Evolutionary conservation across 2,797 vertebrate genomes (phyloP).

Genomic region (Cheirogaleus major): DNA sequence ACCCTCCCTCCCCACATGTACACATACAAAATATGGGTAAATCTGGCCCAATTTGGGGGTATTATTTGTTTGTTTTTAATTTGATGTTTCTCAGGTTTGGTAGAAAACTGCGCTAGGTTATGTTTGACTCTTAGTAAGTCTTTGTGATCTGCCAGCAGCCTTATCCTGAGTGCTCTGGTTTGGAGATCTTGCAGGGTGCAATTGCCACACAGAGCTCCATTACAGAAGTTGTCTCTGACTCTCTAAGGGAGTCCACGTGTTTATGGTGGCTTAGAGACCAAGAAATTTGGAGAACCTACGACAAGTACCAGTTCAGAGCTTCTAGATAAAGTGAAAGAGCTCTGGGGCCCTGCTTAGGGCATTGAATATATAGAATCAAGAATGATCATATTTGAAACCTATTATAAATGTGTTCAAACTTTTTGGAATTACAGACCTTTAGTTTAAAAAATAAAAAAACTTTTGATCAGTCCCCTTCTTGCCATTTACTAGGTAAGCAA

Average conservation of each 20-base stretch:
- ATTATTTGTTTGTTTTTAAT: constrained; percentile 19
- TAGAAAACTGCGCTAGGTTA: not conserved
- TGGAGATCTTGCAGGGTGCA: not conserved
- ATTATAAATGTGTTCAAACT: constrained; percentile 35
- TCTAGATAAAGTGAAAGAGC: not conserved
- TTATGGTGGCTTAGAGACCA: not conserved
- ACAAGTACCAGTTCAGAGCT: not conserved
- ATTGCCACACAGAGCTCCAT: not conserved
- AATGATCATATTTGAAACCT: not conserved
- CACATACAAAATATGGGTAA: not conserved
- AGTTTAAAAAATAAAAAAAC: not conserved
- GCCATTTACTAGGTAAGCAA: constrained; percentile 18
- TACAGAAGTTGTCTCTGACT: not conserved
- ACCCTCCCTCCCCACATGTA: not conserved
- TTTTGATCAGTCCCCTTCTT: not conserved
- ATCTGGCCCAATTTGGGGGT: not conserved
- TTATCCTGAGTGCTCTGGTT: not conserved
- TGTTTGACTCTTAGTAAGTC: constrained; percentile 1
- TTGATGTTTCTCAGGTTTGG: constrained; percentile 8
- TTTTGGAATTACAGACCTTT: constrained; percentile 7
- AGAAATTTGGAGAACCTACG: not conserved
- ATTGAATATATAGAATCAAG: not conserved
- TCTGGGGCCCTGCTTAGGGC: not conserved
- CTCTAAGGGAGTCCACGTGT: not conserved
- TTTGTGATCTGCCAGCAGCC: not conserved